Evolutionary conservation across 2,797 vertebrate species (phyloP).

Genomic region (Pseudochirops corinnae): DNA sequence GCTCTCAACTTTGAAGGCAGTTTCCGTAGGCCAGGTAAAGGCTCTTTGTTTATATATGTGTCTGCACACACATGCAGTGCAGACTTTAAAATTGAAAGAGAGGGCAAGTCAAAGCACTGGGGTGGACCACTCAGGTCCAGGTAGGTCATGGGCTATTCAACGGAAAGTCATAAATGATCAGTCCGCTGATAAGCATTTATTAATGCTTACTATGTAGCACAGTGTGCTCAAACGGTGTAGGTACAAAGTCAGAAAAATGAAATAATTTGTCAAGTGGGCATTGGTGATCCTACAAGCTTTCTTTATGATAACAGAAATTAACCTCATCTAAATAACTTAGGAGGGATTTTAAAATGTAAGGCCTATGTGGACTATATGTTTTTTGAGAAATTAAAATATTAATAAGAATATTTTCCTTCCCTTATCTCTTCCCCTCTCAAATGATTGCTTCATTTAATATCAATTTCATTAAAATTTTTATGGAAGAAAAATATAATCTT

Average conservation of each 20-base stretch:
- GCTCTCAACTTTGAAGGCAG: background rate
- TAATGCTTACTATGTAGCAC: background rate
- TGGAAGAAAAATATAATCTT: background rate
- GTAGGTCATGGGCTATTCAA: background rate
- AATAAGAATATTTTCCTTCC: background rate
- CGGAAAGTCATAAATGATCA: background rate
- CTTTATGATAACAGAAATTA: background rate
- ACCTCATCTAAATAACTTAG: conserved; percentile 15
- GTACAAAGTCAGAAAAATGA: background rate
- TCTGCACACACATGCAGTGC: background rate
- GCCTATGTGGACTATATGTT: background rate
- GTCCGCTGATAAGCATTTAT: background rate
- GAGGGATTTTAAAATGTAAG: background rate
- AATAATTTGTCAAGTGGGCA: background rate
- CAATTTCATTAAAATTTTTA: background rate
- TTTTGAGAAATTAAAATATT: background rate
- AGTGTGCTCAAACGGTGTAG: background rate
- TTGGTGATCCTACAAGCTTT: background rate
- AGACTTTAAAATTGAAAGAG: background rate
- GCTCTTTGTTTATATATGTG: background rate
- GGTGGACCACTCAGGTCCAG: background rate
- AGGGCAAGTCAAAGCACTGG: background rate
- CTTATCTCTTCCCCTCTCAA: background rate
- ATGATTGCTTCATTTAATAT: conserved; percentile 40
- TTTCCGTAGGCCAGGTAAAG: background rate